A percentile compares a stretch with the other conserved stretches of the same genome.
These are phyloP conservation scores for Drosophila picticornis DNA, from an alignment of 2,888 invertebrate genomes.

Conservation along the genomic window DNA sequence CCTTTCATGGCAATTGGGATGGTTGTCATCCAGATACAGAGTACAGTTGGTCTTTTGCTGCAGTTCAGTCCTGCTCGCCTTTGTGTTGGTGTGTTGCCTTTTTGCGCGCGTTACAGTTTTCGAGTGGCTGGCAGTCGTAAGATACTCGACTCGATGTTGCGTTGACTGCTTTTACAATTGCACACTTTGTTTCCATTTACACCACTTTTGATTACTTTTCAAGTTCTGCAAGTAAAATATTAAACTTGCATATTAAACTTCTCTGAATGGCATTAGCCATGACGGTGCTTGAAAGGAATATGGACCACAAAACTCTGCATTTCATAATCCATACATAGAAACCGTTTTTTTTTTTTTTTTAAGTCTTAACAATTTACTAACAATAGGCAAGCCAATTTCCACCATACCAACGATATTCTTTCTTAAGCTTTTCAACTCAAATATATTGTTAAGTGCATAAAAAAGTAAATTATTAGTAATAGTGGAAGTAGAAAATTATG, in stretches of 20 bases:
- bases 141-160: constrained; percentile 19
- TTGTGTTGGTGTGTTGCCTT: constrained; percentile 21
- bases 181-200: constrained; percentile 25
- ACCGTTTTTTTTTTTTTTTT: neutral
- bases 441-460: neutral
- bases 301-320: neutral
- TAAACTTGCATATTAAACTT: constrained; percentile 19
- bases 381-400: neutral
- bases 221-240: constrained; percentile 12
- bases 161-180: constrained; percentile 19
- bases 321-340: neutral
- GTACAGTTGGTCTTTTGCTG: constrained; percentile 6
- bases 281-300: neutral
- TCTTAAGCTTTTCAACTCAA: neutral
- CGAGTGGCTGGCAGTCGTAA: constrained; percentile 26
- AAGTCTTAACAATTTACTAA: neutral
- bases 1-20: constrained; percentile 24
- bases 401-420: neutral
- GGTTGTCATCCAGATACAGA: constrained; percentile 11
- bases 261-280: neutral
- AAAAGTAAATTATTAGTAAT: neutral
- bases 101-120: constrained; percentile 37
- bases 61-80: constrained; percentile 8
- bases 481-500: neutral
- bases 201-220: constrained; percentile 31